Conservation (phyloP, 2,888 invertebrate species). For the Microchrysa polita region DNA sequence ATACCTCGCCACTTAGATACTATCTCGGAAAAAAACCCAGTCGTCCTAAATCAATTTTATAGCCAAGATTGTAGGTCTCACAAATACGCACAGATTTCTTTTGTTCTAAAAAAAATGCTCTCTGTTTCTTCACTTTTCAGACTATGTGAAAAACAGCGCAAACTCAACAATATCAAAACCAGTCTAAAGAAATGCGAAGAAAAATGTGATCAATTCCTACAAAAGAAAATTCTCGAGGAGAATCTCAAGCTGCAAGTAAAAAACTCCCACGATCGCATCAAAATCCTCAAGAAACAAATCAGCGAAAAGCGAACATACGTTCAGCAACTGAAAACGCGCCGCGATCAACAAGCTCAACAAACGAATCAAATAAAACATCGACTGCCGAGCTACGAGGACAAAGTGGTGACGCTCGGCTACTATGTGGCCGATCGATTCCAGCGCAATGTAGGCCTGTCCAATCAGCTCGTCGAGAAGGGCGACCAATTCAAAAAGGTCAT, state of each 20-base stretch:
- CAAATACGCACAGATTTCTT: too few species aligned
- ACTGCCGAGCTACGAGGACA: slow-evolving; percentile 71
- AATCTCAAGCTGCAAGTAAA: slow-evolving; percentile 68
- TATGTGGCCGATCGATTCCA: slow-evolving; percentile 67
- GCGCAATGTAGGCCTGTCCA: slow-evolving; percentile 66
- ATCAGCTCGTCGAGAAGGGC: slow-evolving; percentile 66
- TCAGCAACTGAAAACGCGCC: slow-evolving; percentile 54
- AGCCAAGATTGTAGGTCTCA: too few species aligned
- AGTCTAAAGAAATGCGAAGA: slow-evolving; percentile 68
- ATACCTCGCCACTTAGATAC: too few species aligned
- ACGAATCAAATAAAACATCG: slow-evolving; percentile 65
- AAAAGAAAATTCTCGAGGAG: slow-evolving; percentile 64
- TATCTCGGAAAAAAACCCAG: too few species aligned
- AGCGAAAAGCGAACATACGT: slow-evolving; percentile 67
- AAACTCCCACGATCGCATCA: slow-evolving; percentile 69
- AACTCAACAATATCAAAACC: slow-evolving; percentile 69
- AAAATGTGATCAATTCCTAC: slow-evolving; percentile 67
- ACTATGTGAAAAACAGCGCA: slow-evolving; percentile 72
- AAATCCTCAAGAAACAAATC: slow-evolving; percentile 68
- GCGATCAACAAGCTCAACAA: slow-evolving; percentile 61
- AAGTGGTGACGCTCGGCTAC: slow-evolving; percentile 70
- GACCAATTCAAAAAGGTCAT: slow-evolving; percentile 69
- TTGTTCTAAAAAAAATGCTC: too few species aligned
- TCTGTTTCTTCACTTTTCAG: slow-evolving; percentile 62
- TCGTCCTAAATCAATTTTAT: too few species aligned